These are phyloP conservation scores for Podiceps cristatus DNA, from an alignment of 2,113 vertebrate species.

Conservation along the genomic window DNA sequence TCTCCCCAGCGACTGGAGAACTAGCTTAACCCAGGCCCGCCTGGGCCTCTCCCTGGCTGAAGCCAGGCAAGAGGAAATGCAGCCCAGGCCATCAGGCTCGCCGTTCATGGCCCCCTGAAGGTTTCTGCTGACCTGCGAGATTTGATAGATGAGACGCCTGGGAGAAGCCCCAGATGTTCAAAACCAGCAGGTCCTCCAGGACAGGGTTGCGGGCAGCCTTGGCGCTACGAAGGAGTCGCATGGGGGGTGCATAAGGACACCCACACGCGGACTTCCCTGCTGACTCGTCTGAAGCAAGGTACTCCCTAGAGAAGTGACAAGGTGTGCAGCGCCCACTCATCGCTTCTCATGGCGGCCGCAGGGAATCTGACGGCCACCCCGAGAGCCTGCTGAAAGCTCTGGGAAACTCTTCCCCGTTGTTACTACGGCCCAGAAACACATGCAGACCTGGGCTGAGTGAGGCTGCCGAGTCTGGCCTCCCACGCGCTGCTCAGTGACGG, in stretches of 20 bases:
- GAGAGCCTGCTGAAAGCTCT: not conserved
- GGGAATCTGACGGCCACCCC: rapidly evolving
- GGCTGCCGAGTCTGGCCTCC: too few species aligned
- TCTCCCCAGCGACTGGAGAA: not conserved
- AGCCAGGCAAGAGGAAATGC: not conserved
- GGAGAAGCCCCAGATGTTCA: not conserved
- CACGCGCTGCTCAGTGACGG: rapidly evolving
- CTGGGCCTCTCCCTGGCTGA: not conserved
- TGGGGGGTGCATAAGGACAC: not conserved
- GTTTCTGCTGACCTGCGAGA: not conserved
- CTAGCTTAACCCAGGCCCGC: not conserved
- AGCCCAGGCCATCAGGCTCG: not conserved
- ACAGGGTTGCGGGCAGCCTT: not conserved
- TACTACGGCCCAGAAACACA: not conserved
- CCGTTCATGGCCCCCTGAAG: not conserved
- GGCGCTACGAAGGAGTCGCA: rapidly evolving
- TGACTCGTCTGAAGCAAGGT: rapidly evolving
- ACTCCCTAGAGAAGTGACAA: not conserved
- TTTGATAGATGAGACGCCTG: not conserved
- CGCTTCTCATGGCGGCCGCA: rapidly evolving
- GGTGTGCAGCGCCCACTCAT: not conserved
- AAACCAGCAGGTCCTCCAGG: not conserved
- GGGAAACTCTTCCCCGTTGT: not conserved
- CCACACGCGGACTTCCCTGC: rapidly evolving
- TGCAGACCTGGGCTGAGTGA: not conserved